Base-by-base conservation (phyloP, 2,113 vertebrate species). In the Cyphomyrus plagiostoma region DNA sequence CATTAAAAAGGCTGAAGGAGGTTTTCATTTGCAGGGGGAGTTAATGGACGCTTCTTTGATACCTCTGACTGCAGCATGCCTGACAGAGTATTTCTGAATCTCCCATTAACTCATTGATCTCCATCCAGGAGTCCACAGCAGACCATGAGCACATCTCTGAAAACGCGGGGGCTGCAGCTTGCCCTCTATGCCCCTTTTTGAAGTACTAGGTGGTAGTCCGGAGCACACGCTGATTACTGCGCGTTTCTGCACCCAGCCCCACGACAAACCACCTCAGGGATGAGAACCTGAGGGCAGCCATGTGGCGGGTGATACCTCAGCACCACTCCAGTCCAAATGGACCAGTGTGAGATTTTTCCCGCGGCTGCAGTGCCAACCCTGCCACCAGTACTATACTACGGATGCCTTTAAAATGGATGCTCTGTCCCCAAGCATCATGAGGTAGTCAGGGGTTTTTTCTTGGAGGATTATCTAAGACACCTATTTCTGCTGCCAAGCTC, bases 401-500 rank as follows among this genome's bases (percentile, higher is more conserved):
- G n/a, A 48, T 39, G 7, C 6, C 13, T 74, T 46, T 48, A 26
- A 30, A 84, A 89, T 46, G 45, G 80, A 30, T 46, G 77, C 35
- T 9, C 50, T 89, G 52, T 82, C 89, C 53, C 58, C 53, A 19
- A 80, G 89, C 77, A 84, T 48, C 1, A 15, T 53, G 52, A 85
- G 45, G 50, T 23, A 48, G 52, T 89, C 50, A 48, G 52, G n/a
- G 49, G 11, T 39, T 80, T 35, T 52, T 30, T 89, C 74, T 85
- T 89, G 88, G 53, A 42, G 91, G 92, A 90, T 88, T 91, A 89
- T 89, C 91, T 91, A 92, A 89, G 90, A 87, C 90, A 90, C 91
- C 85, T 15, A 88, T 89, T 62, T 86, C 90, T 90, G 90, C 21
- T 93, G 92, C 92, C 91, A 93, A 92, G 92, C 86, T 89, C 88